Evolutionary conservation across 2,888 invertebrate species (phyloP), one percentile per base, ranked within the genome.

Genomic region (Carabus problematicus): DNA sequence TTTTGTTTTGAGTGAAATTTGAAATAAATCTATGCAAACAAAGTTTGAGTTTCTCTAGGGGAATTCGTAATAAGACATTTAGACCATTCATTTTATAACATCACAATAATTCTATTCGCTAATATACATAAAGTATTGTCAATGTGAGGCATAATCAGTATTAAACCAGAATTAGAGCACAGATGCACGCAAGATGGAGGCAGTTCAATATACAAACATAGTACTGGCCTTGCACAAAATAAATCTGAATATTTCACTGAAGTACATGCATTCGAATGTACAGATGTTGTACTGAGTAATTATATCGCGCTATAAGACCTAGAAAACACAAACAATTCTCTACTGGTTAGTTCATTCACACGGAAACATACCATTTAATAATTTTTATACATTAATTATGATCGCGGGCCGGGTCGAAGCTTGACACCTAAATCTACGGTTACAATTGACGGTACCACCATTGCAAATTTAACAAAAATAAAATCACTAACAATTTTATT

Each of bases 101-200:
- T 59, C 66, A 66, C 66, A 66, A 64, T 64, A 43, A 66, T 59
- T 66, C 66, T 66, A 66, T 66, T 12, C 29, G 58, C 66, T 66
- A 66, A 58, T 19, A 66, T 66, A 66, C 66, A 66, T 49, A 58
- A 59, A 66, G 59, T 66, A 66, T 66, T 66, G 66, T 66, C 66
- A 66, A 47, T 59, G 29, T 29, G 29, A 29, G 29, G 29, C 29
- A 29, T 29, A 29, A 29, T 29, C 29, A 29, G 29, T 29, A 29
- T 29, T 29, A 29, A 29, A 29, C 58, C 56, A 55, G 49, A 64
- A 42, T 55, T 42, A 64, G 55, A 52, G 4, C 52, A 14, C 11
- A 14, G 9, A 7, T 14, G 19, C 16, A 62, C 41, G 40, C 55
- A 64, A 63, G 39, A 3, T 52, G 59, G 11, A 52, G n/a, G n/a